A percentile compares a stretch with the other conserved stretches of the same genome.
These are phyloP conservation scores for Orchestes rusci DNA, from an alignment of 2,888 invertebrate species.

Conservation along the genomic window DNA sequence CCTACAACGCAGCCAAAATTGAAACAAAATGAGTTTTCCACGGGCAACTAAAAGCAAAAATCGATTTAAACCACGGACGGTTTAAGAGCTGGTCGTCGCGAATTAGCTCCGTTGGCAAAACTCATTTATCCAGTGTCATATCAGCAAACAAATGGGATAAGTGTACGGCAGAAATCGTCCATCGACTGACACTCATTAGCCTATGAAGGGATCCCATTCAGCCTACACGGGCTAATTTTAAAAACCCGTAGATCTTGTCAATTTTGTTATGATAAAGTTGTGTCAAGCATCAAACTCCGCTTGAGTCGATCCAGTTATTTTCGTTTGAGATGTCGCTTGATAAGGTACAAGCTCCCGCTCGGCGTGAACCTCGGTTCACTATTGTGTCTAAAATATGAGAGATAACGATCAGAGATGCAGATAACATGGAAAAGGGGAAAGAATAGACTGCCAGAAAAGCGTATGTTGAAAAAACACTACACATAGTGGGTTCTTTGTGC, in stretches of 20 bases:
- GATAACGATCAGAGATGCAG: constrained; percentile 40
- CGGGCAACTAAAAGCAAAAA: constrained; percentile 17
- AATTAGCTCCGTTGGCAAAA: constrained; percentile 21
- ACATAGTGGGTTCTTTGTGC: constrained; percentile 17
- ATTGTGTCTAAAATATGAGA: constrained; percentile 43
- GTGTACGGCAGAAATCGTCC: constrained; percentile 40
- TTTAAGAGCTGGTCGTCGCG: constrained; percentile 19
- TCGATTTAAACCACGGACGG: constrained; percentile 21
- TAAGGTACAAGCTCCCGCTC: constrained; percentile 36
- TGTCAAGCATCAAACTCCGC: constrained; percentile 7
- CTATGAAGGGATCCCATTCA: constrained; percentile 42
- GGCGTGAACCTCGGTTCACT: constrained; percentile 39
- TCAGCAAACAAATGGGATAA: constrained; percentile 40
- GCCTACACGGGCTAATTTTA: constrained; percentile 29
- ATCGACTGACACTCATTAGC: constrained; percentile 39
- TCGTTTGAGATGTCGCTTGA: constrained; percentile 36
- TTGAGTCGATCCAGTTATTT: no score
- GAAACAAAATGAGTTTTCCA: no score
- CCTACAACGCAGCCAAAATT: no score
- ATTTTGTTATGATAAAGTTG: constrained; percentile 11
- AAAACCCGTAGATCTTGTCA: constrained; percentile 28
- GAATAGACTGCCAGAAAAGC: constrained; percentile 22
- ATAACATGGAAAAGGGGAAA: constrained; percentile 20
- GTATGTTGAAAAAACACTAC: constrained; percentile 24
- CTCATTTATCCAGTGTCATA: constrained; percentile 27